Evolutionary conservation across 2,113 vertebrate species (phyloP), one percentile per base, ranked within the genome.

Genomic region (Eurypyga helias): DNA sequence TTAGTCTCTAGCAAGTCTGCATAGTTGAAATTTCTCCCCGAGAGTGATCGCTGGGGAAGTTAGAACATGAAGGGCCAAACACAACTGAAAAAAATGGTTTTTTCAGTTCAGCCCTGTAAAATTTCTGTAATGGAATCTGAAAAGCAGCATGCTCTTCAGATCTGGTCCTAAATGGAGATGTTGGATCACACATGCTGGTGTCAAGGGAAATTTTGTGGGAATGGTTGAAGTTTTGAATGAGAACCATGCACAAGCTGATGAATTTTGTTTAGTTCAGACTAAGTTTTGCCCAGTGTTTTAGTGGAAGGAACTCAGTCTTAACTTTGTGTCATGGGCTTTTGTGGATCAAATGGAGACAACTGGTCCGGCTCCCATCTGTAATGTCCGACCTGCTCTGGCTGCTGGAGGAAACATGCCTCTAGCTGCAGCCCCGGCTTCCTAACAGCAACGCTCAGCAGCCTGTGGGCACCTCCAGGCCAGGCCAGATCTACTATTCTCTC

Each of bases 1-100:
- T 91, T 86, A 96, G 98, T 98, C 98, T 98, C 98, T 98, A 98
- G 98, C 19, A 98, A 98, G 98, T 98, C 98, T 98, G 96, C 98
- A 97, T 96, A 98, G 98, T 97, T 98, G 98, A 64, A 83, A 66
- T 77, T 55, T 91, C 87, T 95, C 45, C 46, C 81, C 2, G 2
- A 43, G 70, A 66, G 33, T 4, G 57, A 88, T 78, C 34, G 31
- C 58, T 46, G 72, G 64, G 67, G 62, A 89, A 87, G 61, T 33
- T 46, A 5, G 46, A 90, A 80, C 45, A 43, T 20, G n/a, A 94
- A 58, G 62, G 60, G 48, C 62, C 85, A 88, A 94, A 62, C 58
- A 51, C 17, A 90, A 62, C 69, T 84, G 60, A 36, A 62, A 83
- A 58, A 61, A 26, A 2, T 3, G 11, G 11, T 16, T 7, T 54